Conservation (phyloP, 2,797 vertebrate species). For the Tympanoctomys barrerae region DNA sequence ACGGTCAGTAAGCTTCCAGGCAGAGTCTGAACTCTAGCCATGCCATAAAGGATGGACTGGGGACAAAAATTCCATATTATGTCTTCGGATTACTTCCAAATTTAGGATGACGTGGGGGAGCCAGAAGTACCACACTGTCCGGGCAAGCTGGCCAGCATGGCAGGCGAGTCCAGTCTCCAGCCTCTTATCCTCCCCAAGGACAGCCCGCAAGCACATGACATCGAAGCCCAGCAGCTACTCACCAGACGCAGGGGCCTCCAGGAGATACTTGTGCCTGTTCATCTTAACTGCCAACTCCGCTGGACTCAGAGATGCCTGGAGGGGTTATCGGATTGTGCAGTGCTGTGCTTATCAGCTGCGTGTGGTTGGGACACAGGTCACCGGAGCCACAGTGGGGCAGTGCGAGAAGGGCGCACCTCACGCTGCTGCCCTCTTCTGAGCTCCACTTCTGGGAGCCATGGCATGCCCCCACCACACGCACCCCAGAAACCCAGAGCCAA, state of each 20-base stretch:
- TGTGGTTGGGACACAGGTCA: neutral
- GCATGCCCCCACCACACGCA: neutral
- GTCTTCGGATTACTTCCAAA: conserved; percentile 37
- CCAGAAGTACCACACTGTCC: neutral
- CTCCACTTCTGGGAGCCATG: neutral
- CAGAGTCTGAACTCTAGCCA: neutral
- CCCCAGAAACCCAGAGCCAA: neutral
- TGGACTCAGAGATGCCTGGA: neutral
- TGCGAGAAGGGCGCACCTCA: neutral
- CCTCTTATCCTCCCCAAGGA: neutral
- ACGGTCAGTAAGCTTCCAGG: neutral
- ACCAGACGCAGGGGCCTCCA: neutral
- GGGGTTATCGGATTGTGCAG: neutral
- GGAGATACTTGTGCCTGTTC: neutral
- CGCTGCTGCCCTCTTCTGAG: neutral
- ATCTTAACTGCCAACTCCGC: neutral
- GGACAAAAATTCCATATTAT: neutral
- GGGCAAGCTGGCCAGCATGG: neutral
- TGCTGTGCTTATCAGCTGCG: neutral
- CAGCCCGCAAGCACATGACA: neutral
- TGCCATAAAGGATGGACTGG: neutral
- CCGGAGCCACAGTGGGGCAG: too few species aligned
- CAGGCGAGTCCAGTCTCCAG: neutral
- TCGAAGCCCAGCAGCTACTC: neutral
- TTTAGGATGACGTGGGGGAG: neutral